phyloP scores from a whole-genome alignment of 2,113 vertebrate genomes.

The Talpa occidentalis region DNA sequence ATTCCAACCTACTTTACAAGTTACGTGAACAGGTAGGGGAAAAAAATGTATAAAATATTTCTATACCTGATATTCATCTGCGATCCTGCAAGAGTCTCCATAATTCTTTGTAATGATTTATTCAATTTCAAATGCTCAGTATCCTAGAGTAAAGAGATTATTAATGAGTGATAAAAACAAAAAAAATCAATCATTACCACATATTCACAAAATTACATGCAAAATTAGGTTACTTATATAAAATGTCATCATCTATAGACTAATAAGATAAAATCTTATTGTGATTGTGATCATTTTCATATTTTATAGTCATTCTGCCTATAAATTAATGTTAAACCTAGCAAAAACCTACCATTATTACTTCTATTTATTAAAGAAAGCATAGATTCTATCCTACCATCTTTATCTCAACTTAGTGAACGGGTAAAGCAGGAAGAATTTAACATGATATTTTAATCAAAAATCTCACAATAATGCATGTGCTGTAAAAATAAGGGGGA shows the following conservation, averaged over 20 bases:
- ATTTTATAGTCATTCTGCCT: background rate
- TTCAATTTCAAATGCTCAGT: conserved; percentile 53
- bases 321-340: conserved; percentile 51
- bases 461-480: background rate
- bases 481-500: too few relatives aligned
- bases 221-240: conserved; percentile 50
- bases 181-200: conserved; percentile 44
- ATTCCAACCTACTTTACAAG: conserved; percentile 27
- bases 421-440: background rate
- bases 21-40: background rate
- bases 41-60: background rate
- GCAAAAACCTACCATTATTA: background rate
- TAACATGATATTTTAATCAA: conserved; percentile 17
- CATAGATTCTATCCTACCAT: conserved; percentile 8
- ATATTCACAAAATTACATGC: conserved; percentile 50
- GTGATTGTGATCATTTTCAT: conserved; percentile 53
- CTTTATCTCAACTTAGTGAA: conserved; percentile 16
- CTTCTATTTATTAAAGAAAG: conserved; percentile 3
- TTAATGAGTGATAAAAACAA: conserved; percentile 19
- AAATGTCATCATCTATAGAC: background rate
- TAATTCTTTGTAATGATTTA: conserved; percentile 43
- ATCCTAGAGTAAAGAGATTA: conserved; percentile 61
- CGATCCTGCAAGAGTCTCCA: conserved; percentile 64
- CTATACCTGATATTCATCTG: conserved; percentile 82
- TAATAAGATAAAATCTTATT: conserved; percentile 33